phyloP scores from a whole-genome alignment of 2,797 vertebrate genomes.

The Sebastes nivosus region DNA sequence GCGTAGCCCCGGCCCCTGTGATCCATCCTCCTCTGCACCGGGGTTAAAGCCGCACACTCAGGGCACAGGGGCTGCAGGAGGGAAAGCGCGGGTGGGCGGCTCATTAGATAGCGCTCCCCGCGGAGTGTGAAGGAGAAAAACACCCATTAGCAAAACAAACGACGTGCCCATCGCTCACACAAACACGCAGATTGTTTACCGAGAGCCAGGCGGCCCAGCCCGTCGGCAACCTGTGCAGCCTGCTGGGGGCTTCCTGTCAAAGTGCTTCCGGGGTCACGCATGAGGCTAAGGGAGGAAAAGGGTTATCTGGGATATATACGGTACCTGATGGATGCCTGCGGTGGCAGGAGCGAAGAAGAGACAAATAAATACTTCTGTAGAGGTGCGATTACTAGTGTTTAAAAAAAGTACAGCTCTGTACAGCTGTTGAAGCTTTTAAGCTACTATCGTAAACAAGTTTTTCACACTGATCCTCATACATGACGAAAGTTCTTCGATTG shows the following conservation, averaged over 20 bases:
- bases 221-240: conserved; percentile 7
- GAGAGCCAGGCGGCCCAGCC: conserved; percentile 50
- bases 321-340: background rate
- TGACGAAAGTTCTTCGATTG: background rate
- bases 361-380: background rate
- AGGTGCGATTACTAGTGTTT: background rate
- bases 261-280: conserved; percentile 62
- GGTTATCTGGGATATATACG: background rate
- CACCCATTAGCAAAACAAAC: conserved; percentile 83
- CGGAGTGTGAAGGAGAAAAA: conserved; percentile 78
- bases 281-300: background rate
- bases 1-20: conserved; percentile 33
- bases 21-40: conserved; percentile 66
- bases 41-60: conserved; percentile 72
- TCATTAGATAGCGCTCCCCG: conserved; percentile 79
- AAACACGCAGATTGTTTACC: conserved; percentile 67
- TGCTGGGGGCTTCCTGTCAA: conserved; percentile 47
- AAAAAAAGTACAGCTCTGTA: background rate
- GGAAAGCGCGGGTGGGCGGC: conserved; percentile 71
- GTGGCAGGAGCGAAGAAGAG: background rate
- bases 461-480: background rate
- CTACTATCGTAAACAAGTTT: background rate
- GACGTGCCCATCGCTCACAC: conserved; percentile 72
- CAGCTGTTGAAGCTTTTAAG: background rate
- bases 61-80: conserved; percentile 67